Percentiles rank a stretch among this genome's conserved stretches.
Evolutionary conservation across 2,113 vertebrate genomes (phyloP).

Genomic region (Rhea pennata): DNA sequence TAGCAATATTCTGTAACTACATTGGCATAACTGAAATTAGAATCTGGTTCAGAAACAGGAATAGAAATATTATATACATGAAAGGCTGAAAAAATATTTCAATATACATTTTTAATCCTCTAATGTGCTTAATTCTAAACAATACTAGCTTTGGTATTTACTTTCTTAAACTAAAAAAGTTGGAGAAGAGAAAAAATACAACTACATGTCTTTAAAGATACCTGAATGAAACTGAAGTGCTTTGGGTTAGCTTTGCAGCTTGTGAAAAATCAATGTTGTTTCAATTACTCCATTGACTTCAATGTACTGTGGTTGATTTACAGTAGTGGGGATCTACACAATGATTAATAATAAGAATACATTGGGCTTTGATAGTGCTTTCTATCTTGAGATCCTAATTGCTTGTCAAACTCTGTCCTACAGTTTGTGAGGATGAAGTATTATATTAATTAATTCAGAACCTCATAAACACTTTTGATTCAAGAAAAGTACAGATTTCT

Average conservation of each 20-base stretch:
- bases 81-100: not conserved
- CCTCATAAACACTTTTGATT: not conserved
- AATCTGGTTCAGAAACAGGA: not conserved
- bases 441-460: not conserved
- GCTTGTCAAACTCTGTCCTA: slow-evolving; percentile 4
- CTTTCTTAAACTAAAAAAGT: not conserved
- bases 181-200: not conserved
- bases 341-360: slow-evolving; percentile 35
- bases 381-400: slow-evolving; percentile 41
- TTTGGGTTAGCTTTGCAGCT: slow-evolving; percentile 19
- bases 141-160: not conserved
- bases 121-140: not conserved
- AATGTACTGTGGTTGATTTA: slow-evolving; percentile 37
- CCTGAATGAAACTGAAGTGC: not conserved
- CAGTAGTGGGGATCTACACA: not conserved
- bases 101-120: not conserved
- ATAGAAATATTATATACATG: not conserved
- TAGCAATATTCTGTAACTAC: not conserved
- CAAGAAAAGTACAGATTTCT: not conserved
- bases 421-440: not conserved
- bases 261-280: slow-evolving; percentile 55
- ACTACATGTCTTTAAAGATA: not conserved
- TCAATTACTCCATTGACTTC: slow-evolving; percentile 36
- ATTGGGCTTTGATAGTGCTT: slow-evolving; percentile 1
- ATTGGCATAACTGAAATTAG: not conserved